These are phyloP conservation scores for Pseudoips prasinana DNA, from an alignment of 2,888 invertebrate species.

Conservation along the genomic window DNA sequence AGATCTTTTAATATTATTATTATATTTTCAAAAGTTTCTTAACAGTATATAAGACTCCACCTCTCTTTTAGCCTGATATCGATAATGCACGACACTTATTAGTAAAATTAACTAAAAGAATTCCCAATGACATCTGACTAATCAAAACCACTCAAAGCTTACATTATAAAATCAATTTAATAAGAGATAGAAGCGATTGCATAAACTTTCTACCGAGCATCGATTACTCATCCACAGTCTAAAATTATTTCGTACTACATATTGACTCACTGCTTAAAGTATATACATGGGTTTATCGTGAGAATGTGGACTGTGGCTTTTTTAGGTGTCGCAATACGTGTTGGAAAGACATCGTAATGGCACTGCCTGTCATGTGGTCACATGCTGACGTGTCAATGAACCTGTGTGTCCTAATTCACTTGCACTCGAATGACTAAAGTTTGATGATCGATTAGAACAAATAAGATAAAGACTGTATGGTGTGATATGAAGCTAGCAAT, in stretches of 20 bases:
- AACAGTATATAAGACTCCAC: too few relatives aligned
- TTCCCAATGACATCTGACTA: conserved; percentile 32
- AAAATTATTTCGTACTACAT: not conserved
- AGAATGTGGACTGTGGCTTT: conserved; percentile 21
- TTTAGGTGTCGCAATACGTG: conserved; percentile 26
- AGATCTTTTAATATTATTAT: too few relatives aligned
- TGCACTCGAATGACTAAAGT: conserved; percentile 42
- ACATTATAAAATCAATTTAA: conserved; percentile 42
- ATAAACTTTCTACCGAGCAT: conserved; percentile 36
- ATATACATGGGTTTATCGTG: not conserved
- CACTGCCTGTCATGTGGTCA: conserved; percentile 55
- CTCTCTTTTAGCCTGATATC: too few relatives aligned
- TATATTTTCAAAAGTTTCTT: too few relatives aligned
- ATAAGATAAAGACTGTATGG: not conserved
- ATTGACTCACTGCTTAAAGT: not conserved
- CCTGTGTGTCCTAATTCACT: conserved; percentile 56
- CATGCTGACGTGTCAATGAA: conserved; percentile 63
- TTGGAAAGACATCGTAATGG: conserved; percentile 38
- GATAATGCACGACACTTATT: conserved; percentile 31
- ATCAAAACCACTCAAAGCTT: conserved; percentile 42
- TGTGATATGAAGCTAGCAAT: too few relatives aligned
- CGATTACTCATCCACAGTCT: conserved; percentile 6
- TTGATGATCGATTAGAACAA: conserved; percentile 22
- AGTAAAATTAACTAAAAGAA: conserved; percentile 33
- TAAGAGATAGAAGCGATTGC: conserved; percentile 43